Percentiles rank a stretch among this genome's conserved stretches.
Conservation (phyloP, 2,888 invertebrate genomes). For the Diachrysia chrysitis region DNA sequence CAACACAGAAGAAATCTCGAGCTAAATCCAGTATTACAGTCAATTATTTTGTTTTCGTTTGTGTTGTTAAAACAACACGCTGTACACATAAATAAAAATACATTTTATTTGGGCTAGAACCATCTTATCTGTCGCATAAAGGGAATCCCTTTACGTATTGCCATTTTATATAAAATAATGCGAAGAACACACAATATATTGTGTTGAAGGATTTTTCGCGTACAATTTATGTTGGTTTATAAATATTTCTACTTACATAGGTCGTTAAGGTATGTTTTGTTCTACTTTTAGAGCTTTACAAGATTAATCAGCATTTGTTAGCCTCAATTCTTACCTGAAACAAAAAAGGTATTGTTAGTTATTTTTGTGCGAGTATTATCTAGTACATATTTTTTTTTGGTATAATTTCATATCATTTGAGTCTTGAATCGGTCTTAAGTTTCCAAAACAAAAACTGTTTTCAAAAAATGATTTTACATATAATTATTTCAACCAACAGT, state of each 20-base stretch:
- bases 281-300: constrained; percentile 29
- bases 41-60: background rate
- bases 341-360: constrained; percentile 37
- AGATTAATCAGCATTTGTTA: constrained; percentile 36
- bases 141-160: constrained; percentile 49
- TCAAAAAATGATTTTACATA: too few species aligned
- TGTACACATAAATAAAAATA: constrained; percentile 26
- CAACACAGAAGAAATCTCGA: background rate
- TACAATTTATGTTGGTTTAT: constrained; percentile 51
- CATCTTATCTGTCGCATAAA: constrained; percentile 51
- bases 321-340: constrained; percentile 55
- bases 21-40: background rate
- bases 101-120: constrained; percentile 25
- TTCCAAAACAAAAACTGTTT: too few species aligned
- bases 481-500: too few species aligned
- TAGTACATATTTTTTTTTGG: too few species aligned
- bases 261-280: constrained; percentile 44
- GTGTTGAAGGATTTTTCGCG: constrained; percentile 47
- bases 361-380: background rate
- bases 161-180: constrained; percentile 45
- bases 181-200: constrained; percentile 51
- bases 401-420: background rate
- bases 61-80: constrained; percentile 23
- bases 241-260: constrained; percentile 39
- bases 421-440: background rate